These are phyloP conservation scores for Ancistrus triradiatus DNA, from an alignment of 2,113 vertebrate genomes.

Conservation along the genomic window DNA sequence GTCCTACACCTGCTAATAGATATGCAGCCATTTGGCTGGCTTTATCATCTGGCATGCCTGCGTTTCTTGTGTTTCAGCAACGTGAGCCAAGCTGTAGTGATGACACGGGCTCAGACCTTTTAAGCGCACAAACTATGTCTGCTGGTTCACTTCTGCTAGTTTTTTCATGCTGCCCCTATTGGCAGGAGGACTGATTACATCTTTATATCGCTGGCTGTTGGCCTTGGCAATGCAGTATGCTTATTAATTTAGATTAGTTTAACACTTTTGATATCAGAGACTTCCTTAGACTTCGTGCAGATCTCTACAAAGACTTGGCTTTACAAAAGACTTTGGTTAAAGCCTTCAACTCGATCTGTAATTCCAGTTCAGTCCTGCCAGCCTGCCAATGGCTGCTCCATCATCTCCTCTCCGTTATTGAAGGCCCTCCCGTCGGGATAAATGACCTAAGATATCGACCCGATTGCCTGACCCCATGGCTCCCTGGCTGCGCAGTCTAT, in stretches of 20 bases:
- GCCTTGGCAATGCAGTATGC: not conserved
- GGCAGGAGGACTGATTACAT: conserved; percentile 21
- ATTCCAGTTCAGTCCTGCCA: conserved; percentile 37
- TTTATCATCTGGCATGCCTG: too few relatives aligned
- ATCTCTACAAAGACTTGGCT: conserved; percentile 2
- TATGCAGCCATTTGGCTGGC: too few relatives aligned
- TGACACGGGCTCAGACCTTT: too few relatives aligned
- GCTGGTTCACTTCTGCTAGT: too few relatives aligned
- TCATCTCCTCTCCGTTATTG: conserved; percentile 44
- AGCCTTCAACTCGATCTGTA: conserved; percentile 34
- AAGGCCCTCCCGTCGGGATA: conserved; percentile 45
- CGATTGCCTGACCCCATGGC: conserved; percentile 41
- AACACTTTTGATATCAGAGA: too few relatives aligned
- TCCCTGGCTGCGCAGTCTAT: conserved; percentile 37
- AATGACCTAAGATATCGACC: conserved; percentile 49
- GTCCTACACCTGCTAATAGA: too few relatives aligned
- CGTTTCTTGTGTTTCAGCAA: too few relatives aligned
- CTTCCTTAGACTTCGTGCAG: too few relatives aligned
- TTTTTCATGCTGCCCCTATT: too few relatives aligned
- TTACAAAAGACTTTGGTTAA: conserved; percentile 47
- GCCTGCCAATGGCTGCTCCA: conserved; percentile 33
- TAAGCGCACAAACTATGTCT: too few relatives aligned
- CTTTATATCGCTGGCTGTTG: not conserved
- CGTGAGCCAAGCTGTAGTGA: too few relatives aligned
- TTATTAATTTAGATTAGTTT: not conserved